Conservation (phyloP, 1,140 invertebrate species). For the Oncopodura yosiiana region DNA sequence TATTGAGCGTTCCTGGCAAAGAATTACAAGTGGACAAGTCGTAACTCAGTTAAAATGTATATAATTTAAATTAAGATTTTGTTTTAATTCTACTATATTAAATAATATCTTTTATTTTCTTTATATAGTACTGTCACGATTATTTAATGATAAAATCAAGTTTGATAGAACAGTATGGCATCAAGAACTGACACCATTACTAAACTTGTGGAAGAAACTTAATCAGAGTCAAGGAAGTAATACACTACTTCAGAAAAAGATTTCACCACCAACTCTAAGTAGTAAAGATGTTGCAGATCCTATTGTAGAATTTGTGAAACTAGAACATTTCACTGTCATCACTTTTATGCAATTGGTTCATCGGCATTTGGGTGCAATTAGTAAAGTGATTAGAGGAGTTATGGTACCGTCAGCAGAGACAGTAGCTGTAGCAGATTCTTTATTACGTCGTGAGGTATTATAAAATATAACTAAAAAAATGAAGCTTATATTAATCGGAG, state of each 20-base stretch:
- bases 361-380: slow-evolving; percentile 49
- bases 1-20: slow-evolving; percentile 66
- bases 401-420: slow-evolving; percentile 46
- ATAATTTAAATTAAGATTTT: slow-evolving; percentile 4
- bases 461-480: slow-evolving; percentile 2
- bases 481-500: slow-evolving; percentile 36
- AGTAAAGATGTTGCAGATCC: slow-evolving; percentile 40
- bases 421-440: slow-evolving; percentile 45
- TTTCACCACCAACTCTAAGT: slow-evolving; percentile 36
- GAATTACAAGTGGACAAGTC: slow-evolving; percentile 52
- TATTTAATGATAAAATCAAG: slow-evolving; percentile 31
- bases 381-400: slow-evolving; percentile 52
- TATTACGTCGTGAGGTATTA: slow-evolving; percentile 50
- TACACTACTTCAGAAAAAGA: slow-evolving; percentile 37
- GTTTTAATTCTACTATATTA: not conserved
- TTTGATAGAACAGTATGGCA: slow-evolving; percentile 47
- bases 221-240: slow-evolving; percentile 44
- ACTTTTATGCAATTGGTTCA: slow-evolving; percentile 47
- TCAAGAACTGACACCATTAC: slow-evolving; percentile 52
- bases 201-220: slow-evolving; percentile 66
- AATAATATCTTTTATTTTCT: not conserved
- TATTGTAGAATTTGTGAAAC: slow-evolving; percentile 45
- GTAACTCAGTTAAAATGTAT: slow-evolving; percentile 55
- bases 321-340: slow-evolving; percentile 49
- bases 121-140: slow-evolving; percentile 12